Evolutionary conservation across 2,888 invertebrate species (phyloP).

Genomic region (Coremacera marginata): DNA sequence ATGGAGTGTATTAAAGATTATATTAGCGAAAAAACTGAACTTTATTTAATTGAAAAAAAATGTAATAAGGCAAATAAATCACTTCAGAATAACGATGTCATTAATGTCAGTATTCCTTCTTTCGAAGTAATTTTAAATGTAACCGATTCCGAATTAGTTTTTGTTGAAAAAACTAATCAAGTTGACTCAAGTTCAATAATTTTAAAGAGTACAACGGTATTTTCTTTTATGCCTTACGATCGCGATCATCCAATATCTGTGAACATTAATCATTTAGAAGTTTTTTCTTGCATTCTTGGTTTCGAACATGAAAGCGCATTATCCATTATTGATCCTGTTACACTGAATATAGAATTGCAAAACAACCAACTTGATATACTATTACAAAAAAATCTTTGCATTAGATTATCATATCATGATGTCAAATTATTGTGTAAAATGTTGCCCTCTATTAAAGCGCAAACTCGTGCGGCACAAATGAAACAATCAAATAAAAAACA

Average conservation of each 20-base stretch:
- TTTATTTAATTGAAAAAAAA: constrained; percentile 58
- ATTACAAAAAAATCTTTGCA: constrained; percentile 78
- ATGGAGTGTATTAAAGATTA: constrained; percentile 88
- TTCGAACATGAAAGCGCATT: constrained; percentile 93
- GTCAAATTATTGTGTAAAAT: constrained; percentile 92
- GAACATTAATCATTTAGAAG: constrained; percentile 89
- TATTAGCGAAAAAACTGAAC: constrained; percentile 73
- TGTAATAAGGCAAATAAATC: constrained; percentile 43
- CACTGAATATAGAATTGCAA: constrained; percentile 81
- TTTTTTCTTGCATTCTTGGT: constrained; percentile 92
- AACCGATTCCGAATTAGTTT: constrained; percentile 94
- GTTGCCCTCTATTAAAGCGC: constrained; percentile 87
- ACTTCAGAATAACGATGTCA: constrained; percentile 42
- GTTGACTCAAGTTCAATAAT: constrained; percentile 95
- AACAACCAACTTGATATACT: constrained; percentile 71
- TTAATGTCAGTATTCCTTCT: constrained; percentile 19
- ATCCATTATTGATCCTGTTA: constrained; percentile 94
- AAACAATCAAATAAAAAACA: constrained; percentile 60
- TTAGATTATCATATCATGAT: constrained; percentile 93
- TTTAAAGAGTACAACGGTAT: constrained; percentile 89
- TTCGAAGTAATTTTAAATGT: constrained; percentile 90
- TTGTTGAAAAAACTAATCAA: constrained; percentile 89
- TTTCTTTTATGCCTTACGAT: constrained; percentile 81
- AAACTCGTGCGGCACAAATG: constrained; percentile 74
- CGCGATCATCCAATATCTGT: constrained; percentile 84